Base-by-base conservation (phyloP, 1,140 invertebrate species). In the Gonioctena quinquepunctata region DNA sequence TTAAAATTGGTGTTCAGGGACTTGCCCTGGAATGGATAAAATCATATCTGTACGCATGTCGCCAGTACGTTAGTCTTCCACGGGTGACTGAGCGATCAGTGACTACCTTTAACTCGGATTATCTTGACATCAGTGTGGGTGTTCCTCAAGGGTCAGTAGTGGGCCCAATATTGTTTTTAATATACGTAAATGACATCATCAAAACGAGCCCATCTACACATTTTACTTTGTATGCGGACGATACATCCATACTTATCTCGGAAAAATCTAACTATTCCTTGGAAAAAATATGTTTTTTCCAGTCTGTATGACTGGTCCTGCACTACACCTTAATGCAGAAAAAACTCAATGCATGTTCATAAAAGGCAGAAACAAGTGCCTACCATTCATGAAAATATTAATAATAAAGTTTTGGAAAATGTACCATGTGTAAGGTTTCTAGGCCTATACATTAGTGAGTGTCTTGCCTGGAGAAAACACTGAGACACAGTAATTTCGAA, bases 131-230 rank as follows among this genome's bases (percentile, higher is more conserved):
- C 54, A 33, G 52, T 23, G 18, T 60, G 16, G 66, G 66, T 27
- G 66, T 61, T 16, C 66, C 66, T 19, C 66, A 68, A 22, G 66
- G 66, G 5, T 68, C 66, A 13, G 22, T 61, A 60, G 6, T 60
- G 52, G 66, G 54, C 16, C 66, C 66, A 7, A 22, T 61, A 27
- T 60, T 68, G 33, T 68, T 68, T 33, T n/a, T 50, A 50, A 50
- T 50, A 50, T 50, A 50, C n/a, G 49, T 19, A 50, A 50, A 5
- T 50, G 49, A 50, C 49, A 50, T 50, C 19, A 3, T 50, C n/a
- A 50, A n/a, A 50, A n/a, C 49, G 13, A 50, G n/a, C 49, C n/a
- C 49, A 50, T 50, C 49, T n/a, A 50, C n/a, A 5, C 49, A 50
- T 50, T 50, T n/a, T 50, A 50, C 49, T 6, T 50, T 50, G 3